phyloP scores from a whole-genome alignment of 30 jellyfish, hydroid and myxozoan species.

The Nemopilema nomurai region DNA sequence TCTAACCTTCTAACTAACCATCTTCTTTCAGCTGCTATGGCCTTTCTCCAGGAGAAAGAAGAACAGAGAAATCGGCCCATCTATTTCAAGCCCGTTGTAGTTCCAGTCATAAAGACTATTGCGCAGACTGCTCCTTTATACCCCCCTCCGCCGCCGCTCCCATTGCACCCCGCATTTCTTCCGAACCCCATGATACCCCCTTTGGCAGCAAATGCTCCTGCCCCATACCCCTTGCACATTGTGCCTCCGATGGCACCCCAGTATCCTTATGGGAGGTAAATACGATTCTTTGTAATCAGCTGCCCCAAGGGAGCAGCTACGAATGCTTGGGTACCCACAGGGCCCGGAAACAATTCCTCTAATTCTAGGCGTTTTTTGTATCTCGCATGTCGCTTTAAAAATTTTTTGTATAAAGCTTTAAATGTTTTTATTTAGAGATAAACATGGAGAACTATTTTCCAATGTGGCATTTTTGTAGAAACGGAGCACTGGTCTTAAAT shows the following conservation, averaged over 20 bases:
- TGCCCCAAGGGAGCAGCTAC: background rate
- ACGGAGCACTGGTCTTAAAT: too few species aligned
- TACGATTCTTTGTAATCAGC: background rate
- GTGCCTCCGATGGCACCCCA: slow-evolving; percentile 63
- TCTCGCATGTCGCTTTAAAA: background rate
- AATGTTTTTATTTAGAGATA: too few species aligned
- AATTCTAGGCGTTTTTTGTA: background rate
- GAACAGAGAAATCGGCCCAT: slow-evolving; percentile 46
- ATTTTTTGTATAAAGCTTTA: too few species aligned
- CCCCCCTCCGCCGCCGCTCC: slow-evolving; percentile 13
- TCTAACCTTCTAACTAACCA: background rate
- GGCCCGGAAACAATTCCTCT: background rate
- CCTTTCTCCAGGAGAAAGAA: slow-evolving; percentile 46
- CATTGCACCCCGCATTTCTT: slow-evolving; percentile 1
- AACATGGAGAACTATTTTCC: too few species aligned
- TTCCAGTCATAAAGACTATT: slow-evolving; percentile 54
- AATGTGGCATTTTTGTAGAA: too few species aligned
- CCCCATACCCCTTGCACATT: slow-evolving; percentile 3
- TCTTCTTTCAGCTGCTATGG: slow-evolving; percentile 61
- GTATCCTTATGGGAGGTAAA: background rate
- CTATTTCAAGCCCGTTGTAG: slow-evolving; percentile 43
- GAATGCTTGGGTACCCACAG: background rate
- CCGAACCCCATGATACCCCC: slow-evolving; percentile 12
- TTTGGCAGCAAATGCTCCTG: slow-evolving; percentile 21
- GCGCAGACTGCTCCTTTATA: slow-evolving; percentile 16